Evolutionary conservation across 2,797 vertebrate species (phyloP).

Genomic region (Lateolabrax maculatus): DNA sequence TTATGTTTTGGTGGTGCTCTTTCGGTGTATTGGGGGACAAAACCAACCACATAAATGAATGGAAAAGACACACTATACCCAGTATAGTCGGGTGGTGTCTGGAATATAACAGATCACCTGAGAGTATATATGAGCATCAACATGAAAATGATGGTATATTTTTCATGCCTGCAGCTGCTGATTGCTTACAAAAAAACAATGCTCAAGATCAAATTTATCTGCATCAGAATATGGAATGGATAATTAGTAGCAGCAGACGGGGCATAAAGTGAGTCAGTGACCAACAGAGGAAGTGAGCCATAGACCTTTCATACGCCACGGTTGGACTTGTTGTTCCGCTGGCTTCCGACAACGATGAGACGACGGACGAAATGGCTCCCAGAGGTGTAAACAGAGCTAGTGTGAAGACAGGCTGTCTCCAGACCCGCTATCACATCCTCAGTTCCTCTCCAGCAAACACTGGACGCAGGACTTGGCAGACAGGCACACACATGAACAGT

Average conservation of each 20-base stretch:
- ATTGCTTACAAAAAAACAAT: background rate
- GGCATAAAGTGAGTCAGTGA: conserved; percentile 39
- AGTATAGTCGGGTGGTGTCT: conserved; percentile 26
- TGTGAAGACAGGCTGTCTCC: conserved; percentile 85
- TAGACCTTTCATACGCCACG: conserved; percentile 57
- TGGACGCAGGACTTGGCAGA: conserved; percentile 57
- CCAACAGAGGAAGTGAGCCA: conserved; percentile 54
- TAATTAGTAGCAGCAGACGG: conserved; percentile 42
- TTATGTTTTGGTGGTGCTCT: conserved; percentile 70
- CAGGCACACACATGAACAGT: conserved; percentile 27
- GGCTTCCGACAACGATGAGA: conserved; percentile 77
- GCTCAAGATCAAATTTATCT: conserved; percentile 10
- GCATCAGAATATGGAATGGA: conserved; percentile 6
- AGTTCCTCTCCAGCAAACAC: conserved; percentile 66
- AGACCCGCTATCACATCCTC: conserved; percentile 77
- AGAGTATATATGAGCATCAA: conserved; percentile 15
- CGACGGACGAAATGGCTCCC: conserved; percentile 82
- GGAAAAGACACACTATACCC: conserved; percentile 10
- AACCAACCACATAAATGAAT: conserved; percentile 23
- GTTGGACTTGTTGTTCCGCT: conserved; percentile 68
- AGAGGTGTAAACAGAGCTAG: conserved; percentile 83
- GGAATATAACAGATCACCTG: conserved; percentile 35
- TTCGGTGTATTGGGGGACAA: conserved; percentile 28
- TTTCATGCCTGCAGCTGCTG: background rate
- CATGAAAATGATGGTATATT: background rate